These are phyloP conservation scores for Corythornis madagascariensis DNA, from an alignment of 2,113 vertebrate species.

Conservation along the genomic window DNA sequence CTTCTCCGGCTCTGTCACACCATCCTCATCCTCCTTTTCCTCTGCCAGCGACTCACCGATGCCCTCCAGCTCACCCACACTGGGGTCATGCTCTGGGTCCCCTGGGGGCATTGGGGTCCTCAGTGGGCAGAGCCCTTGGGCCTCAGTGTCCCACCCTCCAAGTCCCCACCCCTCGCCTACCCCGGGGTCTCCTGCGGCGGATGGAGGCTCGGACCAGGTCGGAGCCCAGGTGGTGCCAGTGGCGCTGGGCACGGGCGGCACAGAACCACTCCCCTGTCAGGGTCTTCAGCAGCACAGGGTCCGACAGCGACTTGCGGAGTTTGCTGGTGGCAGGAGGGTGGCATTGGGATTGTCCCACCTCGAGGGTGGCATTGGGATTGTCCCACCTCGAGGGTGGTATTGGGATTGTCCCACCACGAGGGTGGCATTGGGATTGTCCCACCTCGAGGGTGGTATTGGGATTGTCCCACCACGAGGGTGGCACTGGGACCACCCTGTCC, in stretches of 20 bases:
- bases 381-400: too few species aligned
- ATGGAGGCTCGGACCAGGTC: conserved; percentile 89
- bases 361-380: too few species aligned
- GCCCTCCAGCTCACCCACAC: background rate
- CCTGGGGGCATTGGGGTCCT: background rate
- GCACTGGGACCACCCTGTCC: rapidly evolving
- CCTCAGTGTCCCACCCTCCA: rapidly evolving
- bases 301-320: conserved; percentile 79
- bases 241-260: conserved; percentile 81
- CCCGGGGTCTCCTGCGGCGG: conserved; percentile 81
- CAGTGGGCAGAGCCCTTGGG: rapidly evolving
- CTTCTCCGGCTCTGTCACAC: background rate
- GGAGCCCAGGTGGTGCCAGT: conserved; percentile 74
- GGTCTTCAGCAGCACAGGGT: conserved; percentile 77
- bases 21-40: conserved; percentile 39
- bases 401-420: too few species aligned
- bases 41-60: background rate
- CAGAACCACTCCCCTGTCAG: conserved; percentile 91
- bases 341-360: rapidly evolving
- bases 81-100: background rate
- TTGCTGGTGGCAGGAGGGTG: conserved; percentile 62
- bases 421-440: too few species aligned
- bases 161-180: conserved; percentile 69
- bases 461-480: too few species aligned
- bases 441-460: too few species aligned